phyloP scores from a whole-genome alignment of 1,140 invertebrate genomes.

The Coelopa frigida region DNA sequence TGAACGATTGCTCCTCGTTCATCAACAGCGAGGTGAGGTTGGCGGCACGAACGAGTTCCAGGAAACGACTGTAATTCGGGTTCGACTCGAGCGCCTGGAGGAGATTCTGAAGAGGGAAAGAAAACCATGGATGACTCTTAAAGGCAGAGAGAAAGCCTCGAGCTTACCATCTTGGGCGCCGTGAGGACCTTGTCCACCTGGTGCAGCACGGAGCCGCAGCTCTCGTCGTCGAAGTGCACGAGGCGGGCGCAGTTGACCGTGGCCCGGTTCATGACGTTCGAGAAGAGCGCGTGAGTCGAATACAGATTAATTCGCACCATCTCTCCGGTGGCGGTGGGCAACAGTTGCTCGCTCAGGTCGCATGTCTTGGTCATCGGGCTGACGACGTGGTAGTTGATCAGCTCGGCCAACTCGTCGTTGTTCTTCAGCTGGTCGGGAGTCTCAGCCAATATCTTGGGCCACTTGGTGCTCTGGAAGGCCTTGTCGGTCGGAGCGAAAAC shows the following conservation, averaged over 20 bases:
- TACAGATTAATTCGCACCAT: conserved; percentile 53
- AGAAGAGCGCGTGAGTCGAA: conserved; percentile 49
- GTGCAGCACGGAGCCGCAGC: conserved; percentile 56
- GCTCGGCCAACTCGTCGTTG: conserved; percentile 47
- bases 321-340: conserved; percentile 46
- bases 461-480: conserved; percentile 48
- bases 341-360: conserved; percentile 48
- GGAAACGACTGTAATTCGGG: conserved; percentile 40
- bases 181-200: conserved; percentile 51
- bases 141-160: not conserved
- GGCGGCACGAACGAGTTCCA: conserved; percentile 34
- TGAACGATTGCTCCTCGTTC: conserved; percentile 40
- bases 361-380: conserved; percentile 47
- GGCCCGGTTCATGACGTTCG: conserved; percentile 47
- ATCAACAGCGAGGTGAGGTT: conserved; percentile 35
- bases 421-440: conserved; percentile 38
- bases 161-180: conserved; percentile 46
- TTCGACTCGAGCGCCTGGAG: conserved; percentile 33
- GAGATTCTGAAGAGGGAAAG: conserved; percentile 23
- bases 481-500: conserved; percentile 58
- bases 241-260: conserved; percentile 60
- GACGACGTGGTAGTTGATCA: conserved; percentile 54
- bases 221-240: conserved; percentile 52
- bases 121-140: conserved; percentile 2
- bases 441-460: conserved; percentile 41